These are phyloP conservation scores for Pseudomyrmex pallidus DNA, from an alignment of 1,140 invertebrate genomes.

Conservation along the genomic window DNA sequence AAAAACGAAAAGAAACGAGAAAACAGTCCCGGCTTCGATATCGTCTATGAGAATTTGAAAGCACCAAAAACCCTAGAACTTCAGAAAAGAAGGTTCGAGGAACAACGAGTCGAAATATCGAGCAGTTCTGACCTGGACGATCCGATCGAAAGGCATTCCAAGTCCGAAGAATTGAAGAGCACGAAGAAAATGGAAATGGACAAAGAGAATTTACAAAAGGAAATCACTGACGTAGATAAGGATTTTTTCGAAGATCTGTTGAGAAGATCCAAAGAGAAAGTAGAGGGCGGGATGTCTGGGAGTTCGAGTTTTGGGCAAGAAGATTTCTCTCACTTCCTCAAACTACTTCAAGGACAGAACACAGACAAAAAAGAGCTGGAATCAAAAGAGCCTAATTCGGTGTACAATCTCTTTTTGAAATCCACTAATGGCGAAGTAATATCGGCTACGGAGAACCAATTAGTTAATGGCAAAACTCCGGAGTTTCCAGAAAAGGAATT, in stretches of 20 bases:
- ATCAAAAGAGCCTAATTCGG: constrained; percentile 43
- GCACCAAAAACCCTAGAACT: constrained; percentile 74
- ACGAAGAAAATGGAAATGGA: constrained; percentile 70
- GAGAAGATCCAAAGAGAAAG: constrained; percentile 78
- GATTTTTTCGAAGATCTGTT: constrained; percentile 82
- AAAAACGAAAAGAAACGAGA: constrained; percentile 75
- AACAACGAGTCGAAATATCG: constrained; percentile 80
- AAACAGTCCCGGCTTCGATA: constrained; percentile 72
- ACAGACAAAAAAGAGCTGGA: constrained; percentile 68
- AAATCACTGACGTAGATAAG: constrained; percentile 84
- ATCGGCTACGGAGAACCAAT: constrained; percentile 22
- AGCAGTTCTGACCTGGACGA: constrained; percentile 83
- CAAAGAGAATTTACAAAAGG: constrained; percentile 82
- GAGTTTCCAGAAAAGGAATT: constrained; percentile 81
- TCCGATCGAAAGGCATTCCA: constrained; percentile 82
- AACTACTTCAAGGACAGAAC: constrained; percentile 79
- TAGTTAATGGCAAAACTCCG: constrained; percentile 64
- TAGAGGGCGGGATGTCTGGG: constrained; percentile 77
- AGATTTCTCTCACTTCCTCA: constrained; percentile 83
- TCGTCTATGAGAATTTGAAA: constrained; percentile 76
- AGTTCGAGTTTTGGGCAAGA: constrained; percentile 83
- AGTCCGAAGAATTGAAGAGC: constrained; percentile 76
- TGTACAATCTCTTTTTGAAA: constrained; percentile 32
- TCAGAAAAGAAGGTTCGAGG: constrained; percentile 80
- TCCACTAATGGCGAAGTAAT: not conserved